These are phyloP conservation scores for Xanthorhoe spadicearia DNA, from an alignment of 2,888 invertebrate genomes.

Conservation along the genomic window DNA sequence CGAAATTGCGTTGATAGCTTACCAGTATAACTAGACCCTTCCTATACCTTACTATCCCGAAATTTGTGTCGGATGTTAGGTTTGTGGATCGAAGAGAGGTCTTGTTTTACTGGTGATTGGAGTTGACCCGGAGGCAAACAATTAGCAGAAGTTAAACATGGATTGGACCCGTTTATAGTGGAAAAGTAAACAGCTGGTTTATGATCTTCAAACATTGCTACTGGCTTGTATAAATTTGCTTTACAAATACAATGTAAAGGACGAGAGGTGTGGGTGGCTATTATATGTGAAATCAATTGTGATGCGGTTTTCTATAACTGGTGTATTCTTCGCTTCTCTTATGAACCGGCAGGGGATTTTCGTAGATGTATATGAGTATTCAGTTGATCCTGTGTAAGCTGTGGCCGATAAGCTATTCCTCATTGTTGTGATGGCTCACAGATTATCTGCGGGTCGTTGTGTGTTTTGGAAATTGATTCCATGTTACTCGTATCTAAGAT, in stretches of 20 bases:
- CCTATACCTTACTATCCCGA: conserved; percentile 22
- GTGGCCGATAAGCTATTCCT: conserved; percentile 55
- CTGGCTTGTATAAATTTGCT: neutral
- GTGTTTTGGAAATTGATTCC: conserved; percentile 36
- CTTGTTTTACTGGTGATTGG: conserved; percentile 52
- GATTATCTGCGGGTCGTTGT: conserved; percentile 45
- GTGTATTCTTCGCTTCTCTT: too few species aligned
- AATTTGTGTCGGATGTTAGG: conserved; percentile 8
- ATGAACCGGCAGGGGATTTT: too few species aligned
- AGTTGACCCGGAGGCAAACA: conserved; percentile 69
- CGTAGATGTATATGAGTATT: neutral
- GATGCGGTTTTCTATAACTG: too few species aligned
- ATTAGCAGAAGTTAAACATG: conserved; percentile 77
- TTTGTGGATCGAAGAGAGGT: conserved; percentile 38
- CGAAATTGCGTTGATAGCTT: conserved; percentile 56
- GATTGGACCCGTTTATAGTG: conserved; percentile 59
- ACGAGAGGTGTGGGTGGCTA: neutral
- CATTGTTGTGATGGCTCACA: conserved; percentile 54
- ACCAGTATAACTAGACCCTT: conserved; percentile 46
- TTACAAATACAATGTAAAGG: neutral
- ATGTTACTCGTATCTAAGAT: neutral
- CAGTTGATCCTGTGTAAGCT: conserved; percentile 8
- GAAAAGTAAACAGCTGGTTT: conserved; percentile 12
- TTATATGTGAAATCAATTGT: neutral
- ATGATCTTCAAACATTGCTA: neutral